Evolutionary conservation across 2,888 invertebrate genomes (phyloP).

Genomic region (Lasioglossum lativentre): DNA sequence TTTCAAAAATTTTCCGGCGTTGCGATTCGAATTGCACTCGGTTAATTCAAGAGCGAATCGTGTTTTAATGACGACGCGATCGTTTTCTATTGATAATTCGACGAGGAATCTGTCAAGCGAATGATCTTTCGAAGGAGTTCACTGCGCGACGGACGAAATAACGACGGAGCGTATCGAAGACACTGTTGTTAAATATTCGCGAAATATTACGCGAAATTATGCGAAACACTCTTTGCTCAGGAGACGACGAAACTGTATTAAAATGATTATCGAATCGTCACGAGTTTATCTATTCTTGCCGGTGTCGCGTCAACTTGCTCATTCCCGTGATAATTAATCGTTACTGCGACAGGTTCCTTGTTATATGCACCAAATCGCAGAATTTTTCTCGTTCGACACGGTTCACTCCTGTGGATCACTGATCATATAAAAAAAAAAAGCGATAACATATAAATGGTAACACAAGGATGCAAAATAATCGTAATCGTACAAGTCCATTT

Average conservation of each 20-base stretch:
- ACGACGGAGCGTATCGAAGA: constrained; percentile 57
- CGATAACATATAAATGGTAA: constrained; percentile 1
- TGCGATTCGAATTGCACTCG: not conserved
- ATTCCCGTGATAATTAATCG: constrained; percentile 45
- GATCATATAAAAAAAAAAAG: not conserved
- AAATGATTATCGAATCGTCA: constrained; percentile 56
- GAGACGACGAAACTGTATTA: constrained; percentile 49
- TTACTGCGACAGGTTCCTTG: constrained; percentile 30
- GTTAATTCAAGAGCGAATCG: not conserved
- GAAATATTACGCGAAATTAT: not conserved
- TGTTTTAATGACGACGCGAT: not conserved
- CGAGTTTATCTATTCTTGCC: constrained; percentile 36
- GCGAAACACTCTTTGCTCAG: constrained; percentile 66
- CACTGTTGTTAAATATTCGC: constrained; percentile 32
- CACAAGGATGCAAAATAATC: not conserved
- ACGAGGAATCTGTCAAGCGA: not conserved
- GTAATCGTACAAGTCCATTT: constrained; percentile 26
- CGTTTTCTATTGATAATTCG: not conserved
- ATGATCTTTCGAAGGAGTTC: constrained; percentile 2
- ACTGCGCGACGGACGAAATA: constrained; percentile 55
- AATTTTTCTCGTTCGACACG: constrained; percentile 1
- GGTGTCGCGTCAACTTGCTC: constrained; percentile 21
- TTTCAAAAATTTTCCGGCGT: not conserved
- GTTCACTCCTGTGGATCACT: constrained; percentile 1
- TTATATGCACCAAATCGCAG: not conserved